Percentiles rank a stretch among this genome's conserved stretches.
phyloP scores from a whole-genome alignment of 2,888 invertebrate genomes.

The Teleiodes luculella region DNA sequence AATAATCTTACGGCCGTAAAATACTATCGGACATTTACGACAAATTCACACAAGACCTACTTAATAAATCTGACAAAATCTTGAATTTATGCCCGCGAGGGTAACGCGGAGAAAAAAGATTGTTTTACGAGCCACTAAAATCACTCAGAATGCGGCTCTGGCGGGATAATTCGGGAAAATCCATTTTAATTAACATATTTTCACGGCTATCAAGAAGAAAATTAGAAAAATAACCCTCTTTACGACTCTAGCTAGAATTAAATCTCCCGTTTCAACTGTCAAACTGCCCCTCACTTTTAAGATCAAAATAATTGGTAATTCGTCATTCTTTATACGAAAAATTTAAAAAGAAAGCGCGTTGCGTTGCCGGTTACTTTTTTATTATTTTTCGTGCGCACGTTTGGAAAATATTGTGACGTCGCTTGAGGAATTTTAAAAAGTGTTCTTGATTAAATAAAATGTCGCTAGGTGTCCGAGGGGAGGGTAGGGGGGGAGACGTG shows the following conservation, averaged over 20 bases:
- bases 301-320: constrained; percentile 15
- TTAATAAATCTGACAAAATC: constrained; percentile 73
- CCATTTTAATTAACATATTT: constrained; percentile 63
- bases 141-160: constrained; percentile 49
- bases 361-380: constrained; percentile 38
- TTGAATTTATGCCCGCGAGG: constrained; percentile 63
- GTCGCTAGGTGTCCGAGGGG: constrained; percentile 50
- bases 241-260: constrained; percentile 3
- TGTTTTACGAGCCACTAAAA: constrained; percentile 57
- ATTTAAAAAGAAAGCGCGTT: constrained; percentile 36
- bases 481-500: constrained; percentile 49
- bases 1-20: constrained; percentile 65
- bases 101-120: constrained; percentile 49
- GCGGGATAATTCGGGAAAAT: constrained; percentile 55
- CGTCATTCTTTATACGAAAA: constrained; percentile 11
- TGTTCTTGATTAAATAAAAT: constrained; percentile 75
- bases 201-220: constrained; percentile 40
- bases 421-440: constrained; percentile 69
- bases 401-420: constrained; percentile 56
- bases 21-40: constrained; percentile 71
- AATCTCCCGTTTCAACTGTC: neutral
- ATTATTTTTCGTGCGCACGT: constrained; percentile 37
- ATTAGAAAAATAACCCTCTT: constrained; percentile 24
- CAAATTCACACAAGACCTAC: constrained; percentile 71
- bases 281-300: neutral